These are phyloP conservation scores for Pristionchus mayeri DNA, from an alignment of 2,888 invertebrate species.

Conservation along the genomic window DNA sequence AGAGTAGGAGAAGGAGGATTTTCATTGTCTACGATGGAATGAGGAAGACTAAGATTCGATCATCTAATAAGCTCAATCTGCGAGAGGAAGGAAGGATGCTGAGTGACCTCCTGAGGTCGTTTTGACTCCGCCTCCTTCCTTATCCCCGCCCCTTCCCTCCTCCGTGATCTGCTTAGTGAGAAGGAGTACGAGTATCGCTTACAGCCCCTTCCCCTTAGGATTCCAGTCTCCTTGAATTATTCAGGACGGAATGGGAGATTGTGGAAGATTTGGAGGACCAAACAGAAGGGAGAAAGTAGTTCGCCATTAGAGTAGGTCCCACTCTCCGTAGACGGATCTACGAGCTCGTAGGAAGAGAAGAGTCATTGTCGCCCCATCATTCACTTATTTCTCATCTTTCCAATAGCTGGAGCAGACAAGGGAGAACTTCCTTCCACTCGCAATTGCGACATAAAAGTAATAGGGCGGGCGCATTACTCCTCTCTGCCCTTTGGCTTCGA, in stretches of 20 bases:
- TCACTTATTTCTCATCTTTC: constrained; percentile 7
- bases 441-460: constrained; percentile 24
- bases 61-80: background rate
- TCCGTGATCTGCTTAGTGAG: background rate
- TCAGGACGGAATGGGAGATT: constrained; percentile 32
- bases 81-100: background rate
- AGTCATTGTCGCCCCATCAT: too few relatives aligned
- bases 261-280: constrained; percentile 35
- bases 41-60: too few relatives aligned
- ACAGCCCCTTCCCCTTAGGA: constrained; percentile 5
- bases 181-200: constrained; percentile 42
- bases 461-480: background rate
- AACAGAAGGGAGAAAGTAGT: background rate
- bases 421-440: background rate
- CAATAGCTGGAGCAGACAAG: background rate
- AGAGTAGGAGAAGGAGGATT: too few relatives aligned
- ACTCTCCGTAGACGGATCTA: too few relatives aligned
- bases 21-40: too few relatives aligned
- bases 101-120: background rate
- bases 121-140: background rate
- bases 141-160: background rate
- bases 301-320: background rate
- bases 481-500: too few relatives aligned
- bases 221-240: constrained; percentile 16
- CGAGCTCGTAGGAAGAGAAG: background rate